Percentiles rank a stretch among this genome's conserved stretches.
Evolutionary conservation across 2,113 vertebrate species (phyloP).

Genomic region (Canis aureus): DNA sequence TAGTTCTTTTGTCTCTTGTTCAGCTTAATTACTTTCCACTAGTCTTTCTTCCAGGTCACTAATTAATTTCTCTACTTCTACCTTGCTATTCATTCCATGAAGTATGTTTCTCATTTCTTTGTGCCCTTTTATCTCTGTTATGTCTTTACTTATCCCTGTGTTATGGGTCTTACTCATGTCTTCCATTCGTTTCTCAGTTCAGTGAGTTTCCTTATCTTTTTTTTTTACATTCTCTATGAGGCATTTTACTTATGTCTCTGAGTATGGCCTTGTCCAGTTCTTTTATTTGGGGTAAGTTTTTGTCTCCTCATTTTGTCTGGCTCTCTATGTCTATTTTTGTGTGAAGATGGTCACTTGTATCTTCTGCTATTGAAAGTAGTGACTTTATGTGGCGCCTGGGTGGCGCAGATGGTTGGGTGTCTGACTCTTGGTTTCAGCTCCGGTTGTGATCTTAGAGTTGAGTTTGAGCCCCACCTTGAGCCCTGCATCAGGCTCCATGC

Average conservation of each 20-base stretch:
- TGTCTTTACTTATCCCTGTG: background rate
- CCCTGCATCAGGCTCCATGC: background rate
- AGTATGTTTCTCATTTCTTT: background rate
- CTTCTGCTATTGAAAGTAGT: background rate
- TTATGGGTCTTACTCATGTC: background rate
- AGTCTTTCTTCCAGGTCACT: background rate
- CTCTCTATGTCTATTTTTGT: background rate
- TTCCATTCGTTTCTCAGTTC: background rate
- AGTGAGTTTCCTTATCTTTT: background rate
- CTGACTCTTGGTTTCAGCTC: background rate
- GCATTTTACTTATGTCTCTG: background rate
- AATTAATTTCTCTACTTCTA: background rate
- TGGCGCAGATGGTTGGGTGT: background rate
- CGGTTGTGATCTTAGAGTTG: background rate
- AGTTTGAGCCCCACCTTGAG: background rate
- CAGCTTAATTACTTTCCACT: background rate
- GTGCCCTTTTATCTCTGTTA: background rate
- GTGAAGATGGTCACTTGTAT: background rate
- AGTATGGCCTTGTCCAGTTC: background rate
- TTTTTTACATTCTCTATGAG: background rate
- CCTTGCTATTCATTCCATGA: background rate
- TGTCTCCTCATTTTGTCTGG: background rate
- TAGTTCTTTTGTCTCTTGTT: background rate
- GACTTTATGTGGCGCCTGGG: background rate
- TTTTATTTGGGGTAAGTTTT: background rate